A percentile compares a stretch with the other conserved stretches of the same genome.
Conservation (phyloP, 37 sponge, comb jelly and placozoan species). For the Dysidea cf. avara region DNA sequence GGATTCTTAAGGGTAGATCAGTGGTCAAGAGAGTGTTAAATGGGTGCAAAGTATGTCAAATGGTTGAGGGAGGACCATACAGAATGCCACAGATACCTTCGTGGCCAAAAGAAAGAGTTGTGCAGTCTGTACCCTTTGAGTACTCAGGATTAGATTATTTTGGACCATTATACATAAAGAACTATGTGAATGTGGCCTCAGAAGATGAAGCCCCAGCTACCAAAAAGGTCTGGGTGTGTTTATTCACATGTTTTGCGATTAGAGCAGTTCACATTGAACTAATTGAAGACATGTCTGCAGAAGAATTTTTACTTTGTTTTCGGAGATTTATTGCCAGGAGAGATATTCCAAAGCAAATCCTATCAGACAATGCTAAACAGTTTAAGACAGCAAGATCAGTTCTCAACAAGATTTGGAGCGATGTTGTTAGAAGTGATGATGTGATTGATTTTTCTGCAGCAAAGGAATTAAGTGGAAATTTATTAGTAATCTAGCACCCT, state of each 20-base stretch:
- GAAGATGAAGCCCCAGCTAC: not conserved
- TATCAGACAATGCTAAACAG: not conserved
- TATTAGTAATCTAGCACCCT: conserved; percentile 4
- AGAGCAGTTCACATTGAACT: conserved; percentile 15
- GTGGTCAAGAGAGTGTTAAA: conserved; percentile 19
- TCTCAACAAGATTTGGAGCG: not conserved
- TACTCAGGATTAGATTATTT: conserved; percentile 24
- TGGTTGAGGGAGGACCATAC: conserved; percentile 20
- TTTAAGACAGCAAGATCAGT: conserved; percentile 1
- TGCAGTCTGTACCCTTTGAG: conserved; percentile 12
- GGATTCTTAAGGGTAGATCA: conserved; percentile 36
- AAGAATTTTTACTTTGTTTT: not conserved
- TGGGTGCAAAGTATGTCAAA: conserved; percentile 18
- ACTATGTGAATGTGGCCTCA: conserved; percentile 5
- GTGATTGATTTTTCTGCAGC: not conserved
- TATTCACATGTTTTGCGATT: too few species aligned
- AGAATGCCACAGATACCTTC: conserved; percentile 23
- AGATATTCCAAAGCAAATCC: too few species aligned
- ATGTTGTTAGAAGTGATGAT: not conserved
- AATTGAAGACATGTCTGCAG: not conserved
- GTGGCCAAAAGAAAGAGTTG: conserved; percentile 19
- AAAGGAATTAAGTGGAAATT: not conserved
- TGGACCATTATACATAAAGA: conserved; percentile 11
- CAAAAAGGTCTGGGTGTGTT: conserved; percentile 10
- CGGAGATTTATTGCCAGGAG: not conserved